These are phyloP conservation scores for Theodoxus fluviatilis DNA, from an alignment of 2,888 invertebrate genomes.

Conservation along the genomic window DNA sequence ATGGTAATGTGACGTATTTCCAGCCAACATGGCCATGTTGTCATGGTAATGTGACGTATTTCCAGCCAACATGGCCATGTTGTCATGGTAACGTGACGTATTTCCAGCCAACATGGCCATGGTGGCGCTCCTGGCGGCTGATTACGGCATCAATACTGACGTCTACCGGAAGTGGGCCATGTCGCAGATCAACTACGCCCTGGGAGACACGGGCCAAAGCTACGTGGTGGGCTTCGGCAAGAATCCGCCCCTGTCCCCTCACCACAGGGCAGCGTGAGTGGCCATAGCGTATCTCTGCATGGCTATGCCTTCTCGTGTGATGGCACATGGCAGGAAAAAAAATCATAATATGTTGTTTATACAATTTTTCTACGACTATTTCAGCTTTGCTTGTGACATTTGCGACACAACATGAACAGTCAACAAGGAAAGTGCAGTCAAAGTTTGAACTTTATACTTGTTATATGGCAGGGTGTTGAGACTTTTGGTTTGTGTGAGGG, in stretches of 20 bases:
- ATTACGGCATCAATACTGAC: constrained; percentile 42
- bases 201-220: constrained; percentile 52
- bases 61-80: too few species aligned
- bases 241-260: constrained; percentile 39
- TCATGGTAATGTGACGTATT: too few species aligned
- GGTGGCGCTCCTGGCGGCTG: constrained; percentile 52
- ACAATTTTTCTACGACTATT: too few species aligned
- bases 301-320: neutral
- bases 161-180: constrained; percentile 48
- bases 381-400: too few species aligned
- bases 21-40: too few species aligned
- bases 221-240: constrained; percentile 43
- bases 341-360: neutral
- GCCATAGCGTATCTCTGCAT: neutral
- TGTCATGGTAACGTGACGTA: too few species aligned
- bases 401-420: too few species aligned
- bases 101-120: constrained; percentile 49
- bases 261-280: constrained; percentile 34
- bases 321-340: neutral
- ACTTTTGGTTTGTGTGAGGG: too few species aligned
- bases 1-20: too few species aligned
- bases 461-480: too few species aligned
- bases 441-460: too few species aligned
- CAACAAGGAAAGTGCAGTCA: too few species aligned
- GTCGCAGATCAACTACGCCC: constrained; percentile 54